These are phyloP conservation scores for Nemopilema nomurai DNA, from an alignment of 30 jellyfish, hydroid and myxozoan genomes.

Conservation along the genomic window DNA sequence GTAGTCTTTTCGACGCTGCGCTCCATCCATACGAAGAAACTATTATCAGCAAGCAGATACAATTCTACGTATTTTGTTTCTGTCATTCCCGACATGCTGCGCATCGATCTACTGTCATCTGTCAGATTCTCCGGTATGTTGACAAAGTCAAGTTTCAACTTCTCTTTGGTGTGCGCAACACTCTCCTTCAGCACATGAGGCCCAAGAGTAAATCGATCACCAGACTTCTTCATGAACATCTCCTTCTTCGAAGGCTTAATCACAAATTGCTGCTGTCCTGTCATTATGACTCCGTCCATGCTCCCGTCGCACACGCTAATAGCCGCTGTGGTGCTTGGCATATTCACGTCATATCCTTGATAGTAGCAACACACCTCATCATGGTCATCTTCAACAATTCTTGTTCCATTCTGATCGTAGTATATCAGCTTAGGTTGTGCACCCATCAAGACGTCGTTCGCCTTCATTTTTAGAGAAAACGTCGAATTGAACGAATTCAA, in stretches of 20 bases:
- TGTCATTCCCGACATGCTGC: not conserved
- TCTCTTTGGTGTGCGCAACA: not conserved
- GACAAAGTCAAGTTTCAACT: slow-evolving; percentile 11
- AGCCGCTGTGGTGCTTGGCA: slow-evolving; percentile 19
- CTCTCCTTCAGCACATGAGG: slow-evolving; percentile 40
- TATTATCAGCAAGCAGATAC: slow-evolving; percentile 64
- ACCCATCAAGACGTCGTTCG: slow-evolving; percentile 31
- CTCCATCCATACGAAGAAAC: slow-evolving; percentile 32
- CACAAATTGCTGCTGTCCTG: slow-evolving; percentile 7
- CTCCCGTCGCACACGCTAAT: slow-evolving; percentile 43
- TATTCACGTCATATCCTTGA: slow-evolving; percentile 33
- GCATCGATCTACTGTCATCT: not conserved
- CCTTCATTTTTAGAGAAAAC: slow-evolving; percentile 1
- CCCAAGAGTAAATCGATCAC: slow-evolving; percentile 23
- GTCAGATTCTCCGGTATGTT: not conserved
- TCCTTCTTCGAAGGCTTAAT: slow-evolving; percentile 18
- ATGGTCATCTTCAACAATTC: slow-evolving; percentile 22
- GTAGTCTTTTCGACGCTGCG: slow-evolving; percentile 30
- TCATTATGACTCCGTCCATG: slow-evolving; percentile 37
- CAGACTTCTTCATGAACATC: not conserved
- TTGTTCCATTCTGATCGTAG: slow-evolving; percentile 23
- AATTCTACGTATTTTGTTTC: slow-evolving; percentile 68
- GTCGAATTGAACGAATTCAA: slow-evolving; percentile 8
- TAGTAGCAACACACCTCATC: slow-evolving; percentile 35
- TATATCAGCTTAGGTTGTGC: slow-evolving; percentile 35